Percentiles rank a stretch among this genome's conserved stretches.
Evolutionary conservation across 2,113 vertebrate genomes (phyloP).

Genomic region (Rostratula benghalensis): DNA sequence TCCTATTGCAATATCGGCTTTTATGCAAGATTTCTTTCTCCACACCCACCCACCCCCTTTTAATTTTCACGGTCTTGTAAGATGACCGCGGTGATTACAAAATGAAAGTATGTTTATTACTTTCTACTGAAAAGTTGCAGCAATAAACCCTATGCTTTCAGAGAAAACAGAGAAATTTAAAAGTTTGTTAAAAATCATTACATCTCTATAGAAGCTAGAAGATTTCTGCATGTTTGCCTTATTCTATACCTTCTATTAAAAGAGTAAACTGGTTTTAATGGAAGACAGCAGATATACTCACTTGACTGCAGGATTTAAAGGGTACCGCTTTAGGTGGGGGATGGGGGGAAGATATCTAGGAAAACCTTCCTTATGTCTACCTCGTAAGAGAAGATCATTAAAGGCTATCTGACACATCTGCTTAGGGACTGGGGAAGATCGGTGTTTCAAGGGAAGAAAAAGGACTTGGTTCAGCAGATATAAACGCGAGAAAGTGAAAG

Average conservation of each 20-base stretch:
- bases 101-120: constrained; percentile 13
- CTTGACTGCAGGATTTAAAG: constrained; percentile 17
- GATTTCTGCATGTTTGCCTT: background rate
- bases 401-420: constrained; percentile 33
- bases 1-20: background rate
- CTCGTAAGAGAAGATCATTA: background rate
- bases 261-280: background rate
- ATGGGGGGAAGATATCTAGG: background rate
- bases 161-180: background rate
- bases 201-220: background rate
- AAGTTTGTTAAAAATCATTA: constrained; percentile 23
- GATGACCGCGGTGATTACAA: background rate
- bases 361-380: background rate
- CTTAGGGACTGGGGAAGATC: background rate
- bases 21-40: background rate
- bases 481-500: constrained; percentile 57
- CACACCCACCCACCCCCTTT: background rate
- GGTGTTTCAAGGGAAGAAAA: constrained; percentile 21
- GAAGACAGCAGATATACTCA: background rate
- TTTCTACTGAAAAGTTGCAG: background rate
- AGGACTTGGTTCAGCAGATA: constrained; percentile 17
- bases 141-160: background rate
- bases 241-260: background rate
- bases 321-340: background rate
- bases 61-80: constrained; percentile 3